Percentiles rank a stretch among this genome's conserved stretches.
phyloP scores from a whole-genome alignment of 2,888 invertebrate species.

The Dusona sp. region DNA sequence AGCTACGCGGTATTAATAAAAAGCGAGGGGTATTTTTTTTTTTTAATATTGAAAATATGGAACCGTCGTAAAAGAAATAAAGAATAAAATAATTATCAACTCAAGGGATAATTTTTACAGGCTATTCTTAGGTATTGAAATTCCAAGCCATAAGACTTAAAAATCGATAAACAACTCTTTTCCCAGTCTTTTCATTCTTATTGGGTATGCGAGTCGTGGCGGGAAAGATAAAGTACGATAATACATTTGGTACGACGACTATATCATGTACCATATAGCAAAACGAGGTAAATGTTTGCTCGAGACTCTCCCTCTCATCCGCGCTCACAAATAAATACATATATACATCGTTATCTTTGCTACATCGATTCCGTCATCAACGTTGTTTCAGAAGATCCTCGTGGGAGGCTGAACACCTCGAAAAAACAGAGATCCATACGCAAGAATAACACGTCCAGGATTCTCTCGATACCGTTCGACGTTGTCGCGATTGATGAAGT shows the following conservation, averaged over 20 bases:
- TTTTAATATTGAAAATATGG: not conserved
- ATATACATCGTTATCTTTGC: constrained; percentile 30
- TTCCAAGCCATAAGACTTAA: not conserved
- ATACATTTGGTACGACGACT: constrained; percentile 9
- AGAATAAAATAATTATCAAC: not conserved
- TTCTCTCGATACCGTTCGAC: constrained; percentile 30
- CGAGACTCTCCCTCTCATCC: constrained; percentile 6
- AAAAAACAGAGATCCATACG: constrained; percentile 81
- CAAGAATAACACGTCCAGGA: constrained; percentile 78
- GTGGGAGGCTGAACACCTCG: constrained; percentile 75
- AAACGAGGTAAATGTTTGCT: constrained; percentile 24
- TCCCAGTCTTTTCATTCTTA: not conserved
- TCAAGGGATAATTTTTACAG: not conserved
- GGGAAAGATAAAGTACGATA: constrained; percentile 22
- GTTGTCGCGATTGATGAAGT: constrained; percentile 31
- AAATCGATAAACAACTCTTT: not conserved
- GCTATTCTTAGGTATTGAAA: not conserved
- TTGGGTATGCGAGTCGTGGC: not conserved
- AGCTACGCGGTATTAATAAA: not conserved
- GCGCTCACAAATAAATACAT: not conserved
- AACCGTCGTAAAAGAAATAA: not conserved
- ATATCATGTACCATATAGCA: not conserved
- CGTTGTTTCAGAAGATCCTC: constrained; percentile 76
- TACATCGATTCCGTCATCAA: constrained; percentile 69
- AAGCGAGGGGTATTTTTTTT: not conserved